phyloP scores from a whole-genome alignment of 2,888 invertebrate species.

The Drosophila nr. perissopoda region DNA sequence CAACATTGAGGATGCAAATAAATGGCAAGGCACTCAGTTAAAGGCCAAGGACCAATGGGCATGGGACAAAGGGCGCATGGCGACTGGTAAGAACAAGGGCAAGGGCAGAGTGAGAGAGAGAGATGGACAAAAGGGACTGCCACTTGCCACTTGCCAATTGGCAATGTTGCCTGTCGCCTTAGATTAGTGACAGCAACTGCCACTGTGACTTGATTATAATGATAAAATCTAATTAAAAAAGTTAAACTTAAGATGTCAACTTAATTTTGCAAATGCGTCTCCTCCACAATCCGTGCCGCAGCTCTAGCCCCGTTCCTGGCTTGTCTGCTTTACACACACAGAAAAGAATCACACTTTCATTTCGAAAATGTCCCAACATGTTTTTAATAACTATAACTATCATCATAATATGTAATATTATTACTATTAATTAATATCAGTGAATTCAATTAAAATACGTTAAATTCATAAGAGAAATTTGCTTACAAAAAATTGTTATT shows the following conservation, averaged over 20 bases:
- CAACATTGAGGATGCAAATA: slow-evolving; percentile 2
- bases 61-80: background rate
- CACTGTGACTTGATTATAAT: slow-evolving; percentile 74
- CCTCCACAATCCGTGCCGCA: background rate
- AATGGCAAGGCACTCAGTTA: background rate
- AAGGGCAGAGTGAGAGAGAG: background rate
- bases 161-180: slow-evolving; percentile 7
- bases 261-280: slow-evolving; percentile 51
- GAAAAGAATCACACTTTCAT: background rate
- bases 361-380: background rate
- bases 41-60: slow-evolving; percentile 3
- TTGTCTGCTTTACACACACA: background rate
- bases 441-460: background rate
- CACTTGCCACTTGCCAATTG: slow-evolving; percentile 15
- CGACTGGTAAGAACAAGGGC: background rate
- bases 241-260: slow-evolving; percentile 75
- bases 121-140: background rate
- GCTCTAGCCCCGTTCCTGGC: background rate
- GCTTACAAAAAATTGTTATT: too few relatives aligned
- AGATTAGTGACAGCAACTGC: slow-evolving; percentile 26
- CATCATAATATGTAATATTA: background rate
- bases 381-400: background rate
- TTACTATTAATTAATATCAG: background rate
- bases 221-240: slow-evolving; percentile 79
- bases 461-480: background rate